Conservation (phyloP, 2,888 invertebrate species). For the Acrobasis suavella region DNA sequence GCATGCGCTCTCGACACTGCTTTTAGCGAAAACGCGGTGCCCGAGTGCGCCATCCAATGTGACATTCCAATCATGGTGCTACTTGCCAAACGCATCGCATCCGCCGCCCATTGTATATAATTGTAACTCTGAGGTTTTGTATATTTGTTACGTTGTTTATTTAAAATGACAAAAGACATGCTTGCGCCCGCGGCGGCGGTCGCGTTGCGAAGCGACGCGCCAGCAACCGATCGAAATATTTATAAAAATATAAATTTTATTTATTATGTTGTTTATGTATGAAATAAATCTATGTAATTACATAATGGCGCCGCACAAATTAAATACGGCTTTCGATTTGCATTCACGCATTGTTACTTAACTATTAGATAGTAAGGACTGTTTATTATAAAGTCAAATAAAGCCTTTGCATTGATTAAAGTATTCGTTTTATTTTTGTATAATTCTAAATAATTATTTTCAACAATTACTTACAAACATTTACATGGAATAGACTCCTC, state of each 20-base stretch:
- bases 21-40: slow-evolving; percentile 46
- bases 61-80: slow-evolving; percentile 37
- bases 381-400: slow-evolving; percentile 73
- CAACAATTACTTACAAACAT: slow-evolving; percentile 10
- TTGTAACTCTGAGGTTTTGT: slow-evolving; percentile 52
- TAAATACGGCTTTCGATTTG: slow-evolving; percentile 56
- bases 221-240: slow-evolving; percentile 37
- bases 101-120: slow-evolving; percentile 30
- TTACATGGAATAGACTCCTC: slow-evolving; percentile 4
- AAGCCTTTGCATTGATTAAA: slow-evolving; percentile 78
- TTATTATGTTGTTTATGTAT: slow-evolving; percentile 48
- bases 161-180: slow-evolving; percentile 38
- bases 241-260: slow-evolving; percentile 48
- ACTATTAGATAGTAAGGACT: slow-evolving; percentile 73
- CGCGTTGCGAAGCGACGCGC: slow-evolving; percentile 40
- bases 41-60: slow-evolving; percentile 36
- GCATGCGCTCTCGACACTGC: slow-evolving; percentile 42
- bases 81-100: slow-evolving; percentile 23
- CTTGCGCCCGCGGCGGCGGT: slow-evolving; percentile 38
- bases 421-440: slow-evolving; percentile 51
- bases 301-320: slow-evolving; percentile 54
- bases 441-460: slow-evolving; percentile 7
- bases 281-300: slow-evolving; percentile 37
- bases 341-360: slow-evolving; percentile 79
- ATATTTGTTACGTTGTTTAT: slow-evolving; percentile 65